A percentile compares a stretch with the other conserved stretches of the same genome.
Evolutionary conservation across 1,140 invertebrate genomes (phyloP).

Genomic region (Zaprionus ornatus): DNA sequence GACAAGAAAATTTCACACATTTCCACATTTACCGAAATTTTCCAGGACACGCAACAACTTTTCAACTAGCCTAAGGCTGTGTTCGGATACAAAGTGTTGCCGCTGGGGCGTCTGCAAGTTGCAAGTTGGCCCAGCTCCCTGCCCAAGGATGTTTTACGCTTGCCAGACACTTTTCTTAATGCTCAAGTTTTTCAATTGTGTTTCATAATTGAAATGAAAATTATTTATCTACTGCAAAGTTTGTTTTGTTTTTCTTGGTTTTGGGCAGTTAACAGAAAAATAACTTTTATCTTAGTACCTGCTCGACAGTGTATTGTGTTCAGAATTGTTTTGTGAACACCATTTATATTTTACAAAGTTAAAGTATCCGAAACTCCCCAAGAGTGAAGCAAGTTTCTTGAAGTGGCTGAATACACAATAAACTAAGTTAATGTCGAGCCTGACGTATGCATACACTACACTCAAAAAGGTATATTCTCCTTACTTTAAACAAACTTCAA

Average conservation of each 20-base stretch:
- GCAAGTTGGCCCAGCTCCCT: background rate
- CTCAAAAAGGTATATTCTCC: background rate
- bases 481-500: background rate
- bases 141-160: background rate
- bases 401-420: background rate
- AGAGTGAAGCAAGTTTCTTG: background rate
- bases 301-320: background rate
- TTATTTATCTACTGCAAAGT: conserved; percentile 26
- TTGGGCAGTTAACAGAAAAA: conserved; percentile 13
- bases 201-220: conserved; percentile 32
- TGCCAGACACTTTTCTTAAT: background rate
- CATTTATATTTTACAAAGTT: background rate
- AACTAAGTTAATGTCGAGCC: background rate
- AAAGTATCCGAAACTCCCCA: background rate
- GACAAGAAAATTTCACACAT: background rate
- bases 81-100: conserved; percentile 2
- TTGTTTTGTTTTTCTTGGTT: conserved; percentile 4
- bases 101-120: background rate
- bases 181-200: conserved; percentile 24
- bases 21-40: background rate
- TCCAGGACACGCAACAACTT: background rate
- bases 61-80: background rate
- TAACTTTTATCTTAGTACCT: conserved; percentile 3
- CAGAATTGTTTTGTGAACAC: background rate
- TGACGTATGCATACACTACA: background rate